phyloP scores from a whole-genome alignment of 2,888 invertebrate species.

The Hypolimnas misippus region DNA sequence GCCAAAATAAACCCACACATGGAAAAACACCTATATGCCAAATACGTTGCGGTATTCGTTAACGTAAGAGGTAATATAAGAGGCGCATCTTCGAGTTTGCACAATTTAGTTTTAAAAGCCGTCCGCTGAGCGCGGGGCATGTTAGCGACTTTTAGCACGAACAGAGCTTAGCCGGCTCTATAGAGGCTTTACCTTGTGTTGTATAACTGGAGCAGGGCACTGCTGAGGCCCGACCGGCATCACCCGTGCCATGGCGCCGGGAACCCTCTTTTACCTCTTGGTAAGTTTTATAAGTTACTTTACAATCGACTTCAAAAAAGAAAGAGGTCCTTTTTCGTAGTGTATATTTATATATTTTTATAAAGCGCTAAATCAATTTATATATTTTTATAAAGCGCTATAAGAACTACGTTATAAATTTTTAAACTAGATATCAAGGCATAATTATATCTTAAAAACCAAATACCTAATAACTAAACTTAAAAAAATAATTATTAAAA shows the following conservation, averaged over 20 bases:
- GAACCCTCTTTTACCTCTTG: slow-evolving; percentile 69
- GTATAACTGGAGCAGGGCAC: slow-evolving; percentile 51
- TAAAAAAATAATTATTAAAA: too few relatives aligned
- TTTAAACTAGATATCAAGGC: too few relatives aligned
- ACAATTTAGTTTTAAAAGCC: slow-evolving; percentile 81
- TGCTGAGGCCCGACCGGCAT: slow-evolving; percentile 61
- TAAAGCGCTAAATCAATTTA: too few relatives aligned
- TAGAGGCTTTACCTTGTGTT: slow-evolving; percentile 60
- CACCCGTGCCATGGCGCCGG: slow-evolving; percentile 79
- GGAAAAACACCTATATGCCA: slow-evolving; percentile 67
- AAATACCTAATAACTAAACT: too few relatives aligned
- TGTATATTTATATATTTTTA: too few relatives aligned
- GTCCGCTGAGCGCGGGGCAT: slow-evolving; percentile 75
- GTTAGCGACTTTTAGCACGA: slow-evolving; percentile 69
- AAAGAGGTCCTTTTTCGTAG: too few relatives aligned
- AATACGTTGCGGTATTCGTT: slow-evolving; percentile 81
- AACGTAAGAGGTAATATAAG: slow-evolving; percentile 83
- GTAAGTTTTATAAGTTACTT: slow-evolving; percentile 55
- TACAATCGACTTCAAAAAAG: too few relatives aligned
- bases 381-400: too few relatives aligned
- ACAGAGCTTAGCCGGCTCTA: slow-evolving; percentile 59
- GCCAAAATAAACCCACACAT: slow-evolving; percentile 73
- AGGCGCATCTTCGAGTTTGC: slow-evolving; percentile 82
- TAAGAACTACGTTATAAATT: too few relatives aligned
- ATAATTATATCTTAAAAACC: too few relatives aligned